Conservation (phyloP, 2,113 vertebrate species). For the Catharus bicknelli region DNA sequence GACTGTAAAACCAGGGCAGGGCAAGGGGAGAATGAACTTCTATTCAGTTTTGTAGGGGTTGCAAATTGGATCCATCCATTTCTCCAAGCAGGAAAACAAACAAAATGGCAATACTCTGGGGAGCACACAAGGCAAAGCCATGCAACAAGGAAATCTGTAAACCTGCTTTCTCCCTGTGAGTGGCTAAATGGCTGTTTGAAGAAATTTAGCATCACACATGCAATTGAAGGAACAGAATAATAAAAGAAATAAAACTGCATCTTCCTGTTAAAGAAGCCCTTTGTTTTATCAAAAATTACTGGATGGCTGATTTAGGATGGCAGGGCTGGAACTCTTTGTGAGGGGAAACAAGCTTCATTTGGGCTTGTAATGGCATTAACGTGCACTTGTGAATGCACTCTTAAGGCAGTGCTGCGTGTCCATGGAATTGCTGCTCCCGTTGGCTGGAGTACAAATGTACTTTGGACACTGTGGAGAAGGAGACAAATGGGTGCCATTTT, state of each 20-base stretch:
- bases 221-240: background rate
- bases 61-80: slow-evolving; percentile 64
- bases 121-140: background rate
- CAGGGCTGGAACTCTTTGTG: background rate
- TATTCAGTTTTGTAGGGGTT: slow-evolving; percentile 8
- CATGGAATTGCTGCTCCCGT: background rate
- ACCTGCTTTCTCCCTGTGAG: slow-evolving; percentile 44
- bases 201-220: slow-evolving; percentile 22
- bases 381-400: background rate
- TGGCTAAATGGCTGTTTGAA: slow-evolving; percentile 66
- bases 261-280: background rate
- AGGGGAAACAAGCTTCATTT: slow-evolving; percentile 14
- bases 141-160: slow-evolving; percentile 54
- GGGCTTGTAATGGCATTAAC: slow-evolving; percentile 44
- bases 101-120: slow-evolving; percentile 35
- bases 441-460: background rate
- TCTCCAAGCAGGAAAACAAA: slow-evolving; percentile 55
- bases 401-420: background rate
- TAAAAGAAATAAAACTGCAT: background rate
- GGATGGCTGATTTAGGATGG: slow-evolving; percentile 28
- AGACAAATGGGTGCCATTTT: slow-evolving; percentile 48
- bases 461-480: background rate
- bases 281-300: slow-evolving; percentile 19
- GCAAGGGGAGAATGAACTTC: background rate
- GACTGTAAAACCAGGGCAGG: slow-evolving; percentile 3